Evolutionary conservation across 2,113 vertebrate genomes (phyloP).

Genomic region (Mohoua ochrocephala): DNA sequence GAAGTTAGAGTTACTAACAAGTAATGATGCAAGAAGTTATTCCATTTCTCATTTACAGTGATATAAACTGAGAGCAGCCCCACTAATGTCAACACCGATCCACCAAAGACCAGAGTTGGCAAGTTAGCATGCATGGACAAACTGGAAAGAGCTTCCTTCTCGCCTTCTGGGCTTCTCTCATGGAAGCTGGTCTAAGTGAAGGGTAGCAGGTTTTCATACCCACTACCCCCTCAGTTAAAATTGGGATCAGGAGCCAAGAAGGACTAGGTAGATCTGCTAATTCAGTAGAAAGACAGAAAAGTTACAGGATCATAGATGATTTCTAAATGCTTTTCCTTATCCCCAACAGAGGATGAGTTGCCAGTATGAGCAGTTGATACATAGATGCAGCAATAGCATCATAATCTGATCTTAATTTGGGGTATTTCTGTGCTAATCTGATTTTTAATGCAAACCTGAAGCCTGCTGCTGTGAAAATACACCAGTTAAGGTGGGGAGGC

Average conservation of each 20-base stretch:
- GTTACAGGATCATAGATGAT: not conserved
- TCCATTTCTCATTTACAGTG: not conserved
- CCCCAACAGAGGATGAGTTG: not conserved
- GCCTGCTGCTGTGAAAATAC: not conserved
- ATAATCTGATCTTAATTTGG: not conserved
- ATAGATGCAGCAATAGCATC: fast-evolving
- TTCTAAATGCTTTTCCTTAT: not conserved
- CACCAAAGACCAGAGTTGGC: not conserved
- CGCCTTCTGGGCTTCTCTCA: not conserved
- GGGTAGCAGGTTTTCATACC: not conserved
- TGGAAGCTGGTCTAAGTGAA: not conserved
- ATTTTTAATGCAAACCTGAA: not conserved
- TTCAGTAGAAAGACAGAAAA: not conserved
- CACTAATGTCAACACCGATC: not conserved
- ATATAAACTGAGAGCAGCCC: not conserved
- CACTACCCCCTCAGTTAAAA: not conserved
- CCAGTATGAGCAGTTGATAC: not conserved
- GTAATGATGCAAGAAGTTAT: not conserved
- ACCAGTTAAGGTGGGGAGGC: not conserved
- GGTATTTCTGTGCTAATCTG: not conserved
- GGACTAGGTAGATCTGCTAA: not conserved
- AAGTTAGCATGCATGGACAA: not conserved
- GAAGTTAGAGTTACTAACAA: not conserved
- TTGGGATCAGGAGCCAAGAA: not conserved
- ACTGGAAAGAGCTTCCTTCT: not conserved